Base-by-base conservation (phyloP, 1,140 invertebrate genomes). In the Saccostrea cuccullata region DNA sequence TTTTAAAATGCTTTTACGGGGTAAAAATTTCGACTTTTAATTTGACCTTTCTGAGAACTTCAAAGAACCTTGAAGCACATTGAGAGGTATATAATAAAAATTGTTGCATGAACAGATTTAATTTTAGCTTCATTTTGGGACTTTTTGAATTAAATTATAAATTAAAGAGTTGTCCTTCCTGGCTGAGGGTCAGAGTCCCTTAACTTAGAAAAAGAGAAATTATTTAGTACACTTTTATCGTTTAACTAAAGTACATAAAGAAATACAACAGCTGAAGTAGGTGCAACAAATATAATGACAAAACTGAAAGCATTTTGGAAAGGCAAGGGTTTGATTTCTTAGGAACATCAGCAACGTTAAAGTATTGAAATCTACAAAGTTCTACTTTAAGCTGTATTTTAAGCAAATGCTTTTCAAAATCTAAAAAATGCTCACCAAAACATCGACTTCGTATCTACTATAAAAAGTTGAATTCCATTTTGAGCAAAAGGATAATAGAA, bases 361-460 rank as follows among this genome's bases (percentile, higher is more conserved):
- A 64, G 17, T 20, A 47, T 9, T 47, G 5, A 60, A 1, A 64
- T 64, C 23, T 30, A 77, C 70, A 30, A 47, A 47, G 47, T 47
- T 64, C n/a, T 20, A 20, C 17, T 20, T 64, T 6, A 64, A 77
- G 70, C 70, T 77, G 11, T 30, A 77, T 15, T 30, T 77, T 11
- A 15, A 36, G 26, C 26, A 77, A 77, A 77, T 30, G 11, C 9
- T 3, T 30, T 30, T 30, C 12, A 73, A 77, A 77, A 36, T 77
- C 26, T 30, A 77, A 77, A 77, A 15, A 30, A 77, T 77, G 70
- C 70, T 77, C 70, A 77, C 70, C 70, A 77, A 77, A 26, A 77
- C 70, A 77, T 77, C 70, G 15, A 77, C 70, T 77, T 77, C 70
- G 26, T 77, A 77, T 77, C 70, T 77, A 77, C 70, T 77, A 36